These are phyloP conservation scores for Tricholaema leucomelas DNA, from an alignment of 2,113 vertebrate species.

Conservation along the genomic window DNA sequence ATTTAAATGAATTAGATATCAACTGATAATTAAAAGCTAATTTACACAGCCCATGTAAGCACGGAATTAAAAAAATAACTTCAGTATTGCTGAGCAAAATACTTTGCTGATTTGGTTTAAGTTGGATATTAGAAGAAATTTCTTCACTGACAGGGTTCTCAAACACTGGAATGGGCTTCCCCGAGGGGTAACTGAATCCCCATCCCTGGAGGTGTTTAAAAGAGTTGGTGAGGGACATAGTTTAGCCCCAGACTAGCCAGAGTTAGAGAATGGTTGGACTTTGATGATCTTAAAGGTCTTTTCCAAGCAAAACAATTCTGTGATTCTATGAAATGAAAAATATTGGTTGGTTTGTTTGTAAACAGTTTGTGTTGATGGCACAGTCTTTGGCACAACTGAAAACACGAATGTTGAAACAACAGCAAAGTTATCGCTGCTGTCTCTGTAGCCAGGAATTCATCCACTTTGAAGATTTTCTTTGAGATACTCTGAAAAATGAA, in stretches of 20 bases:
- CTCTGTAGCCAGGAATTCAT: background rate
- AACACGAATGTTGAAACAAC: background rate
- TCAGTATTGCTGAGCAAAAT: too few relatives aligned
- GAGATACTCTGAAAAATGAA: background rate
- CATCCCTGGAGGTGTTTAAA: too few relatives aligned
- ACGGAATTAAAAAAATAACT: background rate
- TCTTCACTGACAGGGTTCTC: background rate
- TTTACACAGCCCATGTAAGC: background rate
- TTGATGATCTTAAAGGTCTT: too few relatives aligned
- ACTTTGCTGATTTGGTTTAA: too few relatives aligned
- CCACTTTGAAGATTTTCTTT: background rate
- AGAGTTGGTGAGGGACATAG: too few relatives aligned
- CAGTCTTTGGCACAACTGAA: background rate
- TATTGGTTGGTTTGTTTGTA: background rate
- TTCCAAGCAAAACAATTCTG: too few relatives aligned
- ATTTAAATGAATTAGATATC: background rate
- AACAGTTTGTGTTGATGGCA: background rate
- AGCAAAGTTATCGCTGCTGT: background rate
- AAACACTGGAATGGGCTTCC: too few relatives aligned
- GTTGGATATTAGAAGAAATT: too few relatives aligned
- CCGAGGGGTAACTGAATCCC: too few relatives aligned
- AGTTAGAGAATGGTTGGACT: too few relatives aligned
- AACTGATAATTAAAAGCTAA: background rate
- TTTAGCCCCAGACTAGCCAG: too few relatives aligned
- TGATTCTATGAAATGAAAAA: too few relatives aligned